Conservation (phyloP, 1,140 invertebrate genomes). For the Diorhabda sublineata region DNA sequence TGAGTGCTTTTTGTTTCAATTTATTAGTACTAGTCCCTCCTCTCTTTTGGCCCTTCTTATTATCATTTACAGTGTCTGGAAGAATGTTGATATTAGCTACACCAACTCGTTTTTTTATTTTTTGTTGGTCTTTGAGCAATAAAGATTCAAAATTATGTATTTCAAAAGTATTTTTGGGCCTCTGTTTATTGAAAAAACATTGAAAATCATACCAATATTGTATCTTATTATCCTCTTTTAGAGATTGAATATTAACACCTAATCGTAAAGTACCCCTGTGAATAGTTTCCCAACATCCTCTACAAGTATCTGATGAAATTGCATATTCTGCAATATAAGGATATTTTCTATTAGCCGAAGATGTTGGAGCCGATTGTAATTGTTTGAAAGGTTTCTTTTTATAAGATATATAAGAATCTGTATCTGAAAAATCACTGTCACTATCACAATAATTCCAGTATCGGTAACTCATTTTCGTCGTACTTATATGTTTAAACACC, state of each 20-base stretch:
- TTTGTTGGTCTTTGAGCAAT: constrained; percentile 81
- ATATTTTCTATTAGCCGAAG: not conserved
- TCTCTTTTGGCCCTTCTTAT: constrained; percentile 48
- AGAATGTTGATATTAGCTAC: constrained; percentile 30
- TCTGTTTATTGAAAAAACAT: constrained; percentile 85
- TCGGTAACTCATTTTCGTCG: not conserved
- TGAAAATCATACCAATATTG: constrained; percentile 84
- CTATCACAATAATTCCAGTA: not conserved
- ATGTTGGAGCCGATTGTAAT: not conserved
- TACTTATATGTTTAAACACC: too few relatives aligned
- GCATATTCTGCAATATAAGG: not conserved
- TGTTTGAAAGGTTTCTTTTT: not conserved
- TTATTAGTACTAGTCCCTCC: constrained; percentile 19
- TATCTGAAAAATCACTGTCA: not conserved
- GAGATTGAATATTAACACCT: constrained; percentile 84
- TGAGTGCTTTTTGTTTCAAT: constrained; percentile 44
- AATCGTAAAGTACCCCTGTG: constrained; percentile 67
- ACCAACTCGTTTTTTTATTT: constrained; percentile 71
- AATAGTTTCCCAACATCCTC: not conserved
- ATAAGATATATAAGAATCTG: not conserved
- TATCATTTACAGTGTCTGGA: constrained; percentile 1
- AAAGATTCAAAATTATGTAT: constrained; percentile 82
- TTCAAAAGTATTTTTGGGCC: constrained; percentile 67
- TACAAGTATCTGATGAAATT: not conserved
- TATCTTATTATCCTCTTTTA: constrained; percentile 72